phyloP scores from a whole-genome alignment of 2,888 invertebrate genomes.

The Pachycephus smyrnensis region DNA sequence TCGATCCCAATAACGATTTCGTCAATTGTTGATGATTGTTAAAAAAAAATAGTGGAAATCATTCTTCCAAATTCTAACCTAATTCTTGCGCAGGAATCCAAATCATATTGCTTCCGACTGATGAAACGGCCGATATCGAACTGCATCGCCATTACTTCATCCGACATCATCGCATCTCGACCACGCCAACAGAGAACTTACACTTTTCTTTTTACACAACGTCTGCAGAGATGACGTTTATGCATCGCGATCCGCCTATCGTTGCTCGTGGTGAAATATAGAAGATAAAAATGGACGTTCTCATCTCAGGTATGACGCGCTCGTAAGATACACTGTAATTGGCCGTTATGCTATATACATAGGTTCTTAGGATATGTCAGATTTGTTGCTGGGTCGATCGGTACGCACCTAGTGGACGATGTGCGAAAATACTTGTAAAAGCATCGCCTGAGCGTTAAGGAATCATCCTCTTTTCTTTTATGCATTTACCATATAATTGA shows the following conservation, averaged over 20 bases:
- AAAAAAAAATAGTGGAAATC: not conserved
- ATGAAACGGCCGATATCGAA: not conserved
- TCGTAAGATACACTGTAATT: not conserved
- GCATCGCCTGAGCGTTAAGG: not conserved
- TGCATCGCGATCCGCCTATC: conserved; percentile 1
- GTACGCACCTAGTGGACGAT: not conserved
- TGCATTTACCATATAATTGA: not conserved
- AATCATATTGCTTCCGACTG: not conserved
- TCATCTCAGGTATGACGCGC: conserved; percentile 1
- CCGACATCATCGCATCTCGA: not conserved
- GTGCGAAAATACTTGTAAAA: not conserved
- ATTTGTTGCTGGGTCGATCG: not conserved
- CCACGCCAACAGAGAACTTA: not conserved
- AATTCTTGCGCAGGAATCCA: not conserved
- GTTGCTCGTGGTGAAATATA: not conserved
- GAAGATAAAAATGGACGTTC: not conserved
- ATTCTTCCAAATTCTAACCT: not conserved
- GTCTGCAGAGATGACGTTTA: not conserved
- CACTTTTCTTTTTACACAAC: not conserved
- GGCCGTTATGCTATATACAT: not conserved
- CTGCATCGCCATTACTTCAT: not conserved
- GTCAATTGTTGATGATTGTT: not conserved
- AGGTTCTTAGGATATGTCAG: not conserved
- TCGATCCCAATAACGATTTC: not conserved
- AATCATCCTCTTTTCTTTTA: not conserved